These are phyloP conservation scores for Formica aserva DNA, from an alignment of 2,888 invertebrate genomes.

Conservation along the genomic window DNA sequence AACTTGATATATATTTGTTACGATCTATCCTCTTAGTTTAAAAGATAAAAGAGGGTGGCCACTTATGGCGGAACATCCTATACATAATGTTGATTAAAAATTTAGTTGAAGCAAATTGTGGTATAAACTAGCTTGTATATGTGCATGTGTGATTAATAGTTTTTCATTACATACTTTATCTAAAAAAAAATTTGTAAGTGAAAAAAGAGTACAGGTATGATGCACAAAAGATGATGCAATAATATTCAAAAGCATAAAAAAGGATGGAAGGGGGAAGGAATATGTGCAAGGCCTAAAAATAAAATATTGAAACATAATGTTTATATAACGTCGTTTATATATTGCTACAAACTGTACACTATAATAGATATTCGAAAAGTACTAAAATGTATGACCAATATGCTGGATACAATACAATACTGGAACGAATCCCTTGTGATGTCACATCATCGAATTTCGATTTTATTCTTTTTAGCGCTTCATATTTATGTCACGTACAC, in stretches of 20 bases:
- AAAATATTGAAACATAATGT: slow-evolving; percentile 70
- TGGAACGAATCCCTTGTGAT: slow-evolving; percentile 49
- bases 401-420: slow-evolving; percentile 34
- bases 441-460: neutral
- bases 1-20: too few relatives aligned
- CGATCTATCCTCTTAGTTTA: too few relatives aligned
- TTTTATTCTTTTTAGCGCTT: slow-evolving; percentile 1
- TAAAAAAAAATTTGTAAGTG: neutral
- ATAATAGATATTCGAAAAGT: slow-evolving; percentile 40
- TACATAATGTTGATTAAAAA: neutral
- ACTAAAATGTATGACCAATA: slow-evolving; percentile 35
- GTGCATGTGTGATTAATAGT: neutral
- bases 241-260: neutral
- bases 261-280: neutral
- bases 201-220: neutral
- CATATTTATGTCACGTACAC: slow-evolving; percentile 4
- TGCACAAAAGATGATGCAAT: neutral
- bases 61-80: too few relatives aligned
- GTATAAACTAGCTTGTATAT: neutral
- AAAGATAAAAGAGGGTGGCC: too few relatives aligned
- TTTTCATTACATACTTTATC: neutral
- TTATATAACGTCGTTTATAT: slow-evolving; percentile 66
- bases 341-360: slow-evolving; percentile 64
- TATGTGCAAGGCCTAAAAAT: slow-evolving; percentile 71
- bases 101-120: neutral